A percentile compares a stretch with the other conserved stretches of the same genome.
phyloP scores from a whole-genome alignment of 1,140 invertebrate species.

The Pseudachorutes palmiensis region DNA sequence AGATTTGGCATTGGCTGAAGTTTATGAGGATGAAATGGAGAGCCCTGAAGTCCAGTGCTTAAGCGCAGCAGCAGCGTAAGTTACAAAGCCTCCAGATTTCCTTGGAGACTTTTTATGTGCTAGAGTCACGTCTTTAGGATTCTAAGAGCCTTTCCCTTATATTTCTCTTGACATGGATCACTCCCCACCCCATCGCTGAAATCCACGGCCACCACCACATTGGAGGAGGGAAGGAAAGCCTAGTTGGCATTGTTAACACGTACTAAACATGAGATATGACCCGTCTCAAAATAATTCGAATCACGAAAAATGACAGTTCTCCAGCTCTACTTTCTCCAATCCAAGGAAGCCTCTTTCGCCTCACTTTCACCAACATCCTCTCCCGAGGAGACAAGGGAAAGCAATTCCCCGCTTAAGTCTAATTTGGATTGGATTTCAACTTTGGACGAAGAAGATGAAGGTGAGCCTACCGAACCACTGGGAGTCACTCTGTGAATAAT shows the following conservation, averaged over 20 bases:
- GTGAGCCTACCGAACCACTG: neutral
- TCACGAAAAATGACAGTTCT: constrained; percentile 38
- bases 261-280: constrained; percentile 38
- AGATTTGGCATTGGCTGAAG: neutral
- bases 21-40: constrained; percentile 1
- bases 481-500: neutral
- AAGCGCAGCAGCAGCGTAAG: neutral
- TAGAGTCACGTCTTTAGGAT: constrained; percentile 36
- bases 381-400: neutral
- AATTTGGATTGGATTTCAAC: constrained; percentile 10
- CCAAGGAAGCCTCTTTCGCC: no score
- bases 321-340: neutral
- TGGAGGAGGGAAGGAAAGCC: neutral
- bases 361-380: neutral
- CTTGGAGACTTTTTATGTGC: constrained; percentile 38
- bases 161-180: constrained; percentile 37
- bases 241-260: constrained; percentile 39
- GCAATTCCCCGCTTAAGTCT: neutral
- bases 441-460: neutral
- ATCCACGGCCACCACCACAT: constrained; percentile 4
- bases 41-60: neutral
- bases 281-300: constrained; percentile 39
- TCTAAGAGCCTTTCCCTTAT: constrained; percentile 34
- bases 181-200: constrained; percentile 22
- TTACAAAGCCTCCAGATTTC: constrained; percentile 28